These are phyloP conservation scores for Steinernema scapterisci DNA, from an alignment of 2,888 invertebrate species.

Conservation along the genomic window DNA sequence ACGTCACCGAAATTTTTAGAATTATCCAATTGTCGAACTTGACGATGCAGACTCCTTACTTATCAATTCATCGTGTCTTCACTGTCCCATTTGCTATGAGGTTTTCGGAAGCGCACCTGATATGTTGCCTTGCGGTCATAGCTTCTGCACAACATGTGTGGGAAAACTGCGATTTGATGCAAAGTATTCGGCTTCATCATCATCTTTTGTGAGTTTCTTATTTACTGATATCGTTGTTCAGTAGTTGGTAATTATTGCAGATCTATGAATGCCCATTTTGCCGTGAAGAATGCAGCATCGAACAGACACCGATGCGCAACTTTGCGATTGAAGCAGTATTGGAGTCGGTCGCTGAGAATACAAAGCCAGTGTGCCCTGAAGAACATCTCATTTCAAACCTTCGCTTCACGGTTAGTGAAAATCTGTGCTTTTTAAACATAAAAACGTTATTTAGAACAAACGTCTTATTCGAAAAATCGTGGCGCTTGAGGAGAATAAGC, in stretches of 20 bases:
- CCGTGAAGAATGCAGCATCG: constrained; percentile 3
- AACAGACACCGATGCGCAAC: neutral
- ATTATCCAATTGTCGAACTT: constrained; percentile 10
- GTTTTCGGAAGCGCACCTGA: constrained; percentile 41
- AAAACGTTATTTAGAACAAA: constrained; percentile 1
- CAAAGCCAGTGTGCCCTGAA: neutral
- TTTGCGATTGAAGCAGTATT: constrained; percentile 12
- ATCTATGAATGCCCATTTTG: constrained; percentile 24
- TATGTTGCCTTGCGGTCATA: constrained; percentile 49
- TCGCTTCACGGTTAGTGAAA: neutral
- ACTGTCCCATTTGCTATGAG: constrained; percentile 45
- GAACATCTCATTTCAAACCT: neutral
- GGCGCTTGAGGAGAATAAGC: neutral
- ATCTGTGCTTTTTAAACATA: too few relatives aligned
- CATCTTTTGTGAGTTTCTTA: neutral
- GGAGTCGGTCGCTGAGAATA: constrained; percentile 7
- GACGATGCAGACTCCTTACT: constrained; percentile 39
- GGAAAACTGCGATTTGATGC: constrained; percentile 6
- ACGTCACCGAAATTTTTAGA: neutral
- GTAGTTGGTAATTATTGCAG: neutral
- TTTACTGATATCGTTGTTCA: neutral
- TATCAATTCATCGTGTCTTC: constrained; percentile 41
- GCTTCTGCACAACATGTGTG: constrained; percentile 44
- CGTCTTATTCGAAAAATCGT: neutral
- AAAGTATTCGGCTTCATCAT: neutral